phyloP scores from a whole-genome alignment of 2,113 vertebrate species.

The Ophthalmolycus amberensis region DNA sequence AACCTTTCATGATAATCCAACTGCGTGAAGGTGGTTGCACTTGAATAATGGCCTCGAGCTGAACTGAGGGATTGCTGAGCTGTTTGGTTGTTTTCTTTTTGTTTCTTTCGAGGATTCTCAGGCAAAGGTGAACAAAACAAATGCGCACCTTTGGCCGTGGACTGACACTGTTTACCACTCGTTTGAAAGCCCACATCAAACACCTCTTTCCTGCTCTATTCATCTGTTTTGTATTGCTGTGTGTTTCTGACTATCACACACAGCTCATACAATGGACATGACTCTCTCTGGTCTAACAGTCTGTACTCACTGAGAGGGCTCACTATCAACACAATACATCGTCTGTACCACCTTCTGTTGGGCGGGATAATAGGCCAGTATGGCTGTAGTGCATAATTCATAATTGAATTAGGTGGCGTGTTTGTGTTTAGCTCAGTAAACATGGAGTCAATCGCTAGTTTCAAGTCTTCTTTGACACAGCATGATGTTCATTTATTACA shows the following conservation, averaged over 20 bases:
- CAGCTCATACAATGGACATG: neutral
- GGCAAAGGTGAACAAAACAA: neutral
- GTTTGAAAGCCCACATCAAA: neutral
- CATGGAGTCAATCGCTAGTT: too few relatives aligned
- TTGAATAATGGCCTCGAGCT: conserved; percentile 30
- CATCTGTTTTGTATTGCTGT: neutral
- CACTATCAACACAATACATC: conserved; percentile 27
- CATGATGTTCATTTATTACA: too few relatives aligned
- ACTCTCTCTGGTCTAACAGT: neutral
- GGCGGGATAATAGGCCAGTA: conserved; percentile 27
- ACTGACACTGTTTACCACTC: neutral
- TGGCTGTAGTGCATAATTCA: conserved; percentile 33
- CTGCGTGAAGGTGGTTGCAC: conserved; percentile 6
- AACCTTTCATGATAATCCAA: conserved; percentile 42
- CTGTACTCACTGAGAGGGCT: neutral
- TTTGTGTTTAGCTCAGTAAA: conserved; percentile 31
- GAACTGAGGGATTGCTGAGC: conserved; percentile 16
- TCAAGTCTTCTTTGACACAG: too few relatives aligned
- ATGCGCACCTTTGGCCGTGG: neutral
- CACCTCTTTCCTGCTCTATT: neutral
- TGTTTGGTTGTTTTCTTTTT: conserved; percentile 20
- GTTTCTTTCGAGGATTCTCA: conserved; percentile 7
- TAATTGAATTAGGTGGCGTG: conserved; percentile 31
- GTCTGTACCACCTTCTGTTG: neutral
- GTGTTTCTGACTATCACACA: neutral